These are phyloP conservation scores for Drosophila villosipedis DNA, from an alignment of 2,888 invertebrate species.

Conservation along the genomic window DNA sequence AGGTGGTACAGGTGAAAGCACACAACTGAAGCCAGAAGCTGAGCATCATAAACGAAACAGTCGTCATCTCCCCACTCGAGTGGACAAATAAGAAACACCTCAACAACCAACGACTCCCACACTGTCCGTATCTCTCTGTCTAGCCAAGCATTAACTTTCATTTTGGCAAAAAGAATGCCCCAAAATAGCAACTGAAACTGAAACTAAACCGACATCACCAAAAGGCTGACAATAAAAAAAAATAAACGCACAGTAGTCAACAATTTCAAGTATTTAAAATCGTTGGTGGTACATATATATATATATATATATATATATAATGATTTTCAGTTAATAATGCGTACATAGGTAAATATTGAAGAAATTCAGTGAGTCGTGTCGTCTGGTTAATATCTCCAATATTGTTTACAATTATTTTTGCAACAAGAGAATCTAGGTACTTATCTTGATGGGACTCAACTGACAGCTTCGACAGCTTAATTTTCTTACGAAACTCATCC, in stretches of 20 bases:
- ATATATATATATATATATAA: neutral
- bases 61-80: conserved; percentile 1
- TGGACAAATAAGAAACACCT: conserved; percentile 9
- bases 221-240: conserved; percentile 2
- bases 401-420: neutral
- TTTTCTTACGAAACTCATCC: neutral
- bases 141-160: conserved; percentile 17
- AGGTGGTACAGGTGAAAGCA: conserved; percentile 17
- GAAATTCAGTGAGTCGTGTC: neutral
- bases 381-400: neutral
- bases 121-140: neutral
- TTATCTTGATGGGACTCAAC: neutral
- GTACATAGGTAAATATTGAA: neutral
- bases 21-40: conserved; percentile 29
- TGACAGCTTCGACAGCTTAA: neutral
- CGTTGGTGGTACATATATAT: neutral
- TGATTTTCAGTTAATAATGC: neutral
- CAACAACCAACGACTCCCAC: neutral
- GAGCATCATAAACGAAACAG: conserved; percentile 28
- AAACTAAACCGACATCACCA: conserved; percentile 2
- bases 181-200: neutral
- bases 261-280: neutral
- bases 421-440: neutral
- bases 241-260: neutral
- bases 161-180: conserved; percentile 14